Evolutionary conservation across 1,140 invertebrate genomes (phyloP), one percentile per base, ranked within the genome.

Genomic region (Luehdorfia chinensis): DNA sequence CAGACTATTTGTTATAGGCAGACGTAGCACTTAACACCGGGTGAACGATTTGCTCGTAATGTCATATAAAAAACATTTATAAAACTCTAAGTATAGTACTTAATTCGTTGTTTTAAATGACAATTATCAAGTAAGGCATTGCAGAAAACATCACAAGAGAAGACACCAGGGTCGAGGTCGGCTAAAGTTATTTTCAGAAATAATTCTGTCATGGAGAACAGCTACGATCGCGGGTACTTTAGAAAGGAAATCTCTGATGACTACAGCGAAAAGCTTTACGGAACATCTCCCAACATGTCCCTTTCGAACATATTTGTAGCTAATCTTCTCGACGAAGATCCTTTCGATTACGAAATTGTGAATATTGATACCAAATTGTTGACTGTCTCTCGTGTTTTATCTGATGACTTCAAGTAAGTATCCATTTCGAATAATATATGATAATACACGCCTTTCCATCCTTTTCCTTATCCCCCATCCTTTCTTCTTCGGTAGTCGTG

Each of bases 271-370:
- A 64, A 59, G n/a, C 39, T 61, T 2, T 47, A 25, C 2, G n/a
- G 49, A 1, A 12, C 30, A 2, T 59, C 56, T 0, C 47, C 58
- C 1, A 27, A 48, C n/a, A 37, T 47, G 2, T 62, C 59, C 2
- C 32, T 18, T 8, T 23, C 50, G 5, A 12, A 21, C 41, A 18
- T n/a, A 28, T 52, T 52, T 5, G 44, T 66, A 1, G 55, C 58
- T 5, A 49, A 61, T 4, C 33, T 76, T 3, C 23, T 84, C 0
- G 79, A 77, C 0, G 79, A 67, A 11, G 79, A 84, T 33, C 60
- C 79, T 1, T 75, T 84, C 27, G 79, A 84, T 18, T 84, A 84
- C 34, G 79, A 84, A 2, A 84, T 84, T 11, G 67, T 84, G 11
- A 84, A 84, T 41, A 84, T 84, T 31, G 74, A 84, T 47, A 50